Base-by-base conservation (phyloP, 2,113 vertebrate species). In the Pogona vitticeps region DNA sequence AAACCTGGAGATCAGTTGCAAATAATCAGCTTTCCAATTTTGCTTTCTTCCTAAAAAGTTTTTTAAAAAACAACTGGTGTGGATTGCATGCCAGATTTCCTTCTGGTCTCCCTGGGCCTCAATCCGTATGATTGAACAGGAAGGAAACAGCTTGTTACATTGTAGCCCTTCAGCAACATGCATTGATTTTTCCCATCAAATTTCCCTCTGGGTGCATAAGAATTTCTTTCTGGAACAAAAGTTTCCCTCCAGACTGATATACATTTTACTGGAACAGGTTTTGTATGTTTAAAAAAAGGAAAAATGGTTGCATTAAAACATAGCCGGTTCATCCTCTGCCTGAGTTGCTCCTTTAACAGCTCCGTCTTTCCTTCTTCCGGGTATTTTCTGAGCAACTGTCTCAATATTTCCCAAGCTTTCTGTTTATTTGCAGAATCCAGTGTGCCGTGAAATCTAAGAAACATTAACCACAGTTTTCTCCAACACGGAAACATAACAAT, bases 141-240 rank as follows among this genome's bases (percentile, higher is more conserved):
- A 42, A 76, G 58, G 6, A 46, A 63, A 63, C 71, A 3, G 71
- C 71, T 84, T 40, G 71, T 84, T 76, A 75, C 17, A 5, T 40
- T 65, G 58, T 33, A 76, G 71, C 71, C 82, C 82, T 63, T 76
- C 36, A 75, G 82, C 71, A 23, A n/a, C 12, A 26, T 63, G 9
- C 56, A 84, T 84, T 58, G 58, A 84, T 84, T 63, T 75, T n/a
- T 23, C 33, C 75, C 56, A 33, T 84, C 71, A 2, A 12, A 63
- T 76, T 76, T 84, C 82, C 82, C 82, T 63, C 82, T 31, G 58
- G 82, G 26, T 42, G 58, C 71, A 76, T 75, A 76, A 61, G 36
- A 84, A 63, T 76, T 31, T 76, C 56, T 56, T 70, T 70, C 42
- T 84, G 82, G 70, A 42, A 84, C 56, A 76, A 84, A 75, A 76